phyloP scores from a whole-genome alignment of 2,888 invertebrate genomes.

The Drosophila mulleri region DNA sequence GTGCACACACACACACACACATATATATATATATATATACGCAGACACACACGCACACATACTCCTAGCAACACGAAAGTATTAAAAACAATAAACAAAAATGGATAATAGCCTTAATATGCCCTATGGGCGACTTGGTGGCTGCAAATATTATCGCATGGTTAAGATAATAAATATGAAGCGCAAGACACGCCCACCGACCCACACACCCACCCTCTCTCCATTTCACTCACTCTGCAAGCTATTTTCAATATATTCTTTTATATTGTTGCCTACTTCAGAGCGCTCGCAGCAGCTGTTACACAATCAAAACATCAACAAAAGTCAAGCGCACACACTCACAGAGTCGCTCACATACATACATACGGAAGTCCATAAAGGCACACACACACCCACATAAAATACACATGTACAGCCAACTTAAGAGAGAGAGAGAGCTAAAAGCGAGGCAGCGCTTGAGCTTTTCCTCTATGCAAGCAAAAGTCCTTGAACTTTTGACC shows the following conservation, averaged over 20 bases:
- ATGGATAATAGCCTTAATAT: slow-evolving; percentile 22
- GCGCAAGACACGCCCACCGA: neutral
- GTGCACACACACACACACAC: too few species aligned
- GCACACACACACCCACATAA: neutral
- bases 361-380: neutral
- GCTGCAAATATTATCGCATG: slow-evolving; percentile 7
- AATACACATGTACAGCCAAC: slow-evolving; percentile 20
- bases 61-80: neutral
- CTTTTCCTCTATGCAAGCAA: slow-evolving; percentile 35
- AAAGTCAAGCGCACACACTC: slow-evolving; percentile 27
- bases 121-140: slow-evolving; percentile 1
- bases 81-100: slow-evolving; percentile 13
- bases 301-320: slow-evolving; percentile 68
- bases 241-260: slow-evolving; percentile 3
- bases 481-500: slow-evolving; percentile 81
- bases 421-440: neutral
- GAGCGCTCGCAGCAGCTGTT: slow-evolving; percentile 63
- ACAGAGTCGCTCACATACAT: neutral
- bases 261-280: slow-evolving; percentile 46
- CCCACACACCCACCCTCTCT: neutral
- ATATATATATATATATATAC: too few species aligned
- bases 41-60: neutral
- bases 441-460: slow-evolving; percentile 13
- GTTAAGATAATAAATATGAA: slow-evolving; percentile 33
- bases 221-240: neutral